Conservation (phyloP, 1,140 invertebrate species). For the Calliphora vicina region DNA sequence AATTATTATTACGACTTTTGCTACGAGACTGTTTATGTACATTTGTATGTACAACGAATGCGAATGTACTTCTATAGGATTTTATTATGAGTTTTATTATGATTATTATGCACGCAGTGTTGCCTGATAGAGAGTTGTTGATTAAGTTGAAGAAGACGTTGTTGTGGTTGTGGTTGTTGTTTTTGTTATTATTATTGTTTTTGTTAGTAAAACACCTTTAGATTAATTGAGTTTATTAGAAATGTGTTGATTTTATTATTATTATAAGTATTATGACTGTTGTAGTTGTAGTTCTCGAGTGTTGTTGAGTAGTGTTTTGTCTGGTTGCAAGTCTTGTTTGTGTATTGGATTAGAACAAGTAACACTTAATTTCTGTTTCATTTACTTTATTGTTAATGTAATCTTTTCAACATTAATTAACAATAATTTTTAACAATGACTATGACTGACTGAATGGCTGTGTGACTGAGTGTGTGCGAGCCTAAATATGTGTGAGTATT, state of each 20-base stretch:
- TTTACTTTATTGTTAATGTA: slow-evolving; percentile 10
- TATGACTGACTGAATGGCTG: neutral
- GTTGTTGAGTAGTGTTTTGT: neutral
- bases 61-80: too few species aligned
- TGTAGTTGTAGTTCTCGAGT: neutral
- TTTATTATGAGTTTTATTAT: neutral
- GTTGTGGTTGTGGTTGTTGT: neutral
- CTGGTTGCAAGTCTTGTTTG: neutral
- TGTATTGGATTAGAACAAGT: slow-evolving; percentile 12
- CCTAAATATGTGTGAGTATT: neutral
- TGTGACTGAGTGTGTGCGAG: neutral
- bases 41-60: too few species aligned
- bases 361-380: slow-evolving; percentile 32
- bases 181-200: slow-evolving; percentile 19
- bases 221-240: slow-evolving; percentile 25
- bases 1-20: slow-evolving; percentile 3
- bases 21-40: neutral
- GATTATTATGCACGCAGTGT: slow-evolving; percentile 22
- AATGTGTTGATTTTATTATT: neutral
- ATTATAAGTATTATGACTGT: neutral
- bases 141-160: slow-evolving; percentile 1
- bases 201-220: slow-evolving; percentile 1
- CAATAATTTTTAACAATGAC: slow-evolving; percentile 17
- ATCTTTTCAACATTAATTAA: slow-evolving; percentile 32
- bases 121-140: slow-evolving; percentile 8